Percentiles rank a stretch among this genome's conserved stretches.
Evolutionary conservation across 2,888 invertebrate species (phyloP).

Genomic region (Tortricodes alternella): DNA sequence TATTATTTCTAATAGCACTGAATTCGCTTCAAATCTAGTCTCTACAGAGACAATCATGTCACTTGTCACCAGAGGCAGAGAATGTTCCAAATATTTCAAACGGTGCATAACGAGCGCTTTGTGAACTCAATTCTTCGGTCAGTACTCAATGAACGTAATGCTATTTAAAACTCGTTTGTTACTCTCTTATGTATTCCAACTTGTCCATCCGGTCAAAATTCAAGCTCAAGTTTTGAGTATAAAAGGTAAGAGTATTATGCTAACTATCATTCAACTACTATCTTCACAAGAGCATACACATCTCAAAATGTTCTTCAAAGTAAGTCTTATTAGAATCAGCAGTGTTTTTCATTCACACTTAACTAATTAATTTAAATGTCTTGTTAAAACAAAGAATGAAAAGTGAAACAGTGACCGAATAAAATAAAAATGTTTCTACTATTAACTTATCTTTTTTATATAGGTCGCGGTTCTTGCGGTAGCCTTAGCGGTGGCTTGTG

Average conservation of each 20-base stretch:
- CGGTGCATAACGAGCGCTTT: conserved; percentile 5
- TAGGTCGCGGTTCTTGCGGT: conserved; percentile 34
- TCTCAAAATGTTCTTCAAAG: conserved; percentile 54
- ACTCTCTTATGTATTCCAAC: conserved; percentile 23
- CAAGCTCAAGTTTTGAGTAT: conserved; percentile 44
- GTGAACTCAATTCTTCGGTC: conserved; percentile 11
- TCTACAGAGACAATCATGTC: too few species aligned
- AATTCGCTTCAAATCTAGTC: too few species aligned
- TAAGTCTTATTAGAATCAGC: conserved; percentile 37
- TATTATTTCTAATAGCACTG: too few species aligned
- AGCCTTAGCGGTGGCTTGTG: conserved; percentile 40
- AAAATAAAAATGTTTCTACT: background rate
- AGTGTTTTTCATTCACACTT: background rate
- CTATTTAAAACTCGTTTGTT: conserved; percentile 26
- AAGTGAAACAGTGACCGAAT: too few species aligned
- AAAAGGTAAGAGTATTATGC: conserved; percentile 46
- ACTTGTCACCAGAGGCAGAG: background rate
- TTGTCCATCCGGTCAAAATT: conserved; percentile 28
- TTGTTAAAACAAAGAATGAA: too few species aligned
- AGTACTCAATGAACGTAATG: conserved; percentile 23
- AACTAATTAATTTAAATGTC: too few species aligned
- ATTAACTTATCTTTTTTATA: background rate
- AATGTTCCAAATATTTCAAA: background rate
- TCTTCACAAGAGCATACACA: conserved; percentile 41
- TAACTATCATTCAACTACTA: conserved; percentile 50